Evolutionary conservation across 2,113 vertebrate genomes (phyloP).

Genomic region (Carassius carassius): DNA sequence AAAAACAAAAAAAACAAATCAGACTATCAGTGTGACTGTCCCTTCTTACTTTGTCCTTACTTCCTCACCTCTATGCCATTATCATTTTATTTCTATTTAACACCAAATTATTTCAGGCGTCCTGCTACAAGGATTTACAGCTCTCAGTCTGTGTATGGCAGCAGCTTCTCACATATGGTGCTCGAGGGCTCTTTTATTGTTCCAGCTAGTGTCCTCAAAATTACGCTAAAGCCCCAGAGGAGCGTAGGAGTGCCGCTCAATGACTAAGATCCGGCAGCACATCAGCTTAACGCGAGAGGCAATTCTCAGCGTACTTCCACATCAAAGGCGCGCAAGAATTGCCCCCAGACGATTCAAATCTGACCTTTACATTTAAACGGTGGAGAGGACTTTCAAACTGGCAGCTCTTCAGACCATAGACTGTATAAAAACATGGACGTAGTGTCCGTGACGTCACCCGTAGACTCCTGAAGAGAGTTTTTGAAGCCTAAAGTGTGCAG

Average conservation of each 20-base stretch:
- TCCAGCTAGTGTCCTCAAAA: conserved; percentile 8
- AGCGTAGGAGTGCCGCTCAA: neutral
- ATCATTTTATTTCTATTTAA: neutral
- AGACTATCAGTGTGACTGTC: no score
- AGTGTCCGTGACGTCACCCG: no score
- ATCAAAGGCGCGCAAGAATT: neutral
- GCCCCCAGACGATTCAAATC: conserved; percentile 22
- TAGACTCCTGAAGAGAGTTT: no score
- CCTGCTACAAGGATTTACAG: neutral
- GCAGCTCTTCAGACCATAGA: neutral
- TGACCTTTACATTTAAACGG: conserved; percentile 28
- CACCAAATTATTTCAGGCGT: neutral
- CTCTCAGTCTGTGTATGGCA: neutral
- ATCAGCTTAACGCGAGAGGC: conserved; percentile 14
- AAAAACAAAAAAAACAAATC: no score
- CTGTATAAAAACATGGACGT: no score
- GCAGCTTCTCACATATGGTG: neutral
- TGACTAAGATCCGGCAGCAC: neutral
- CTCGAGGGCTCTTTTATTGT: conserved; percentile 15
- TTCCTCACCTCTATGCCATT: neutral
- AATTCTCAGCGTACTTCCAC: conserved; percentile 11
- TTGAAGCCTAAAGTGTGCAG: no score
- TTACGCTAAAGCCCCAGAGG: neutral
- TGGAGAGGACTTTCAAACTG: neutral
- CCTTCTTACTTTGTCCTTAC: neutral